Conservation (phyloP, 2,888 invertebrate species). For the Bibio marci region DNA sequence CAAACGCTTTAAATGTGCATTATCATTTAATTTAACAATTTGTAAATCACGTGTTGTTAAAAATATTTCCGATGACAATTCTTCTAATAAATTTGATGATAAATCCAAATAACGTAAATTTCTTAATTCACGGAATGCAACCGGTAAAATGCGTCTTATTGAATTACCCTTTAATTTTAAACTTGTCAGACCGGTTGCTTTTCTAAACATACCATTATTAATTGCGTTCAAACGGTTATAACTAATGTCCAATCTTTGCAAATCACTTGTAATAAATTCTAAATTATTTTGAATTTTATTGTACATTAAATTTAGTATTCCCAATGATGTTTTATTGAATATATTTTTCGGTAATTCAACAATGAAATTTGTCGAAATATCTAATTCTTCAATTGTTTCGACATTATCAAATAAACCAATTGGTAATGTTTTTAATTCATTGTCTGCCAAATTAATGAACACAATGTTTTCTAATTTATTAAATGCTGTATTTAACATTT, state of each 20-base stretch:
- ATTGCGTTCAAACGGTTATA: constrained; percentile 48
- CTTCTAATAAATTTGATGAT: constrained; percentile 51
- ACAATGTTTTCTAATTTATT: constrained; percentile 44
- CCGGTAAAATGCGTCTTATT: constrained; percentile 47
- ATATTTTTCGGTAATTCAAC: constrained; percentile 41
- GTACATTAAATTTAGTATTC: constrained; percentile 49
- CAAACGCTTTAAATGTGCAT: constrained; percentile 45
- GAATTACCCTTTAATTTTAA: constrained; percentile 52
- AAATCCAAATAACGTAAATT: constrained; percentile 54
- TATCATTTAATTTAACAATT: constrained; percentile 51
- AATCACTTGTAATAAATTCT: constrained; percentile 39
- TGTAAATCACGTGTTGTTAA: constrained; percentile 50
- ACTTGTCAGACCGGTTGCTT: constrained; percentile 43
- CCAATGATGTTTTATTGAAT: constrained; percentile 49
- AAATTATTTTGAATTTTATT: constrained; percentile 47
- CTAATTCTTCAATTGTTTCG: constrained; percentile 49
- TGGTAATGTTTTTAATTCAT: constrained; percentile 38
- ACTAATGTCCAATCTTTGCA: constrained; percentile 50
- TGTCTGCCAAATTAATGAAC: constrained; percentile 50
- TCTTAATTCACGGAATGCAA: constrained; percentile 47
- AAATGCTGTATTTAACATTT: constrained; percentile 45
- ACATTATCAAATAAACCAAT: constrained; percentile 37
- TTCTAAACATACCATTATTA: constrained; percentile 45
- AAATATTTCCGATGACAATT: constrained; percentile 49
- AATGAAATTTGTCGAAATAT: constrained; percentile 52